Percentiles rank a stretch among this genome's conserved stretches.
These are phyloP conservation scores for Hyperopisus bebe DNA, from an alignment of 2,113 vertebrate genomes.

Conservation along the genomic window DNA sequence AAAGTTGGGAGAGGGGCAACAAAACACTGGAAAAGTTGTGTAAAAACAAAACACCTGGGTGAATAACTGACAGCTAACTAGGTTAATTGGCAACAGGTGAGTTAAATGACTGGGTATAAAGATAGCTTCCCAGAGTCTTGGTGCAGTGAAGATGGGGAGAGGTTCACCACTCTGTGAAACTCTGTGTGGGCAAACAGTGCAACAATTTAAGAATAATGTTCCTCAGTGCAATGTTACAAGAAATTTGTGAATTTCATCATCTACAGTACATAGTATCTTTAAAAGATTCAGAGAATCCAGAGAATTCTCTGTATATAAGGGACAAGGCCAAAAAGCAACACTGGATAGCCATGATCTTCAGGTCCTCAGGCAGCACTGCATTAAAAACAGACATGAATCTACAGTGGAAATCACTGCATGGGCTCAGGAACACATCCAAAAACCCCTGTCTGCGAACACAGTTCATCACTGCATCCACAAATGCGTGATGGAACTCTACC, in stretches of 20 bases:
- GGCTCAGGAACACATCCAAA: background rate
- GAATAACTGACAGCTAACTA: background rate
- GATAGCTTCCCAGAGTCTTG: background rate
- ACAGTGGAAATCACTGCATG: background rate
- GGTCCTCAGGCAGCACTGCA: background rate
- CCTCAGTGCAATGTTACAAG: background rate
- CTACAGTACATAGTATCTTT: background rate
- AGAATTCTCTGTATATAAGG: background rate
- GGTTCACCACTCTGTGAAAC: no score
- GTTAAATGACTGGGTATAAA: background rate
- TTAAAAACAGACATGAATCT: background rate
- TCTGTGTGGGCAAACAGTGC: background rate
- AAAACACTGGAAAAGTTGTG: background rate
- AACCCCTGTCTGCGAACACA: background rate
- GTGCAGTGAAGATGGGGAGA: background rate
- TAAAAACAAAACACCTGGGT: background rate
- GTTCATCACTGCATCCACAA: background rate
- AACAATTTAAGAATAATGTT: background rate
- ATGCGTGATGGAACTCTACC: background rate
- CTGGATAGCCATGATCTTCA: background rate
- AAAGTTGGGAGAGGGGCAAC: background rate
- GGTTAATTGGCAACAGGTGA: background rate
- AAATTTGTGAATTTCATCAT: background rate
- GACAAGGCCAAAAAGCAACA: background rate
- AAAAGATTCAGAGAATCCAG: background rate